Evolutionary conservation across 1,140 invertebrate genomes (phyloP).

Genomic region (Ips nitidus): DNA sequence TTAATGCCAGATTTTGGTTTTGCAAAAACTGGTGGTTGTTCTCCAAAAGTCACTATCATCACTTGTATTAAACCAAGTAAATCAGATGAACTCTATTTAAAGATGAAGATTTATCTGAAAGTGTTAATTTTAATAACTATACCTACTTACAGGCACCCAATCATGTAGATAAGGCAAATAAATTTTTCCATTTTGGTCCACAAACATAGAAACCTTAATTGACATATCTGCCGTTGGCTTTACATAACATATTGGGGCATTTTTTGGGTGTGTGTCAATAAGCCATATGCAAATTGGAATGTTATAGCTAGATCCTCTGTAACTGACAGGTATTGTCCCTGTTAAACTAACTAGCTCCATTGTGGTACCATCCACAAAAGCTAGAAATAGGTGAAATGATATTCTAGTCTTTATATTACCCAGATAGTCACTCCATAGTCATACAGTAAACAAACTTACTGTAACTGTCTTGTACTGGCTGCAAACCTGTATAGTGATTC

Average conservation of each 20-base stretch:
- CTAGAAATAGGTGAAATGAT: conserved; percentile 58
- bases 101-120: neutral
- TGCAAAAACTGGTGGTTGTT: conserved; percentile 91
- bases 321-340: conserved; percentile 91
- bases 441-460: conserved; percentile 55
- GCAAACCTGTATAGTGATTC: conserved; percentile 71
- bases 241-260: conserved; percentile 97
- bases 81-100: conserved; percentile 74
- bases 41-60: conserved; percentile 92
- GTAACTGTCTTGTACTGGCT: conserved; percentile 64
- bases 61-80: conserved; percentile 84
- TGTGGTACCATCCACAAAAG: conserved; percentile 85
- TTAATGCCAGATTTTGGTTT: conserved; percentile 60
- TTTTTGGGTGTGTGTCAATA: conserved; percentile 94
- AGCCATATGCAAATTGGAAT: conserved; percentile 97
- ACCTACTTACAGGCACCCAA: conserved; percentile 78
- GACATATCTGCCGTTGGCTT: conserved; percentile 94
- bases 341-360: conserved; percentile 83
- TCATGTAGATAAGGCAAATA: conserved; percentile 96
- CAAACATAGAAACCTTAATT: conserved; percentile 91
- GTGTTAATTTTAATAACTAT: too few species aligned
- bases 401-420: conserved; percentile 27
- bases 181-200: conserved; percentile 94
- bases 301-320: conserved; percentile 90
- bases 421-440: conserved; percentile 23